Base-by-base conservation (phyloP, 2,113 vertebrate species). In the Leucoraja erinaceus region DNA sequence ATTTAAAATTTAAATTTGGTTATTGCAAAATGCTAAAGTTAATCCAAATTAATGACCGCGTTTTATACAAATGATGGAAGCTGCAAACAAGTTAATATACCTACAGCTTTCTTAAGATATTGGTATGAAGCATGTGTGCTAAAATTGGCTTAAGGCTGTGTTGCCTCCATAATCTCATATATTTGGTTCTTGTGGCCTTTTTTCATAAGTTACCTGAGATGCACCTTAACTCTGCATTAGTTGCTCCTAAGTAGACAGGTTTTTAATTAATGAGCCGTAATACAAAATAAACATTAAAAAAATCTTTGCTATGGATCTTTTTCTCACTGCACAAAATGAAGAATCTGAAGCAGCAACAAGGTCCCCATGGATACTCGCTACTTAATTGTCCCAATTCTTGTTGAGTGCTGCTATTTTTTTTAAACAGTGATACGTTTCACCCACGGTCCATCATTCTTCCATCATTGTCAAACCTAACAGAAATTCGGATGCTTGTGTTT, bases 321-420 rank as follows among this genome's bases (percentile, higher is more conserved):
- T 96, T 90, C 95, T 95, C 95, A 95, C 96, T 96, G 94, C 93
- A 94, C 93, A 95, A 88, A 93, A 74, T 93, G 94, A 94, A 97
- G 96, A 98, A 97, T 97, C 96, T 96, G 97, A 98, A 98, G 96
- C 96, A 97, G 96, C 96, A 97, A 97, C 97, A 97, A 95, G 95
- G 97, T 96, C 96, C 96, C 96, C 96, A 97, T 97, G 96, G 97
- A 97, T 96, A 97, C 96, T 95, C 95, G 97, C 97, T 97, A 96
- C 97, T 96, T 96, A 93, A 96, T 97, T 96, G 95, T 97, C 95
- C 95, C 95, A 95, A 96, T 96, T 96, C 95, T 98, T 96, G 96
- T 97, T 95, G 96, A 97, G 97, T 97, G 96, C 97, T 96, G 96
- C 96, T 97, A 97, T 97, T 91, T 91, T 91, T 72, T 90, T 91